These are phyloP conservation scores for Leptobrachium ailaonicum DNA, from an alignment of 2,113 vertebrate genomes.

Conservation along the genomic window DNA sequence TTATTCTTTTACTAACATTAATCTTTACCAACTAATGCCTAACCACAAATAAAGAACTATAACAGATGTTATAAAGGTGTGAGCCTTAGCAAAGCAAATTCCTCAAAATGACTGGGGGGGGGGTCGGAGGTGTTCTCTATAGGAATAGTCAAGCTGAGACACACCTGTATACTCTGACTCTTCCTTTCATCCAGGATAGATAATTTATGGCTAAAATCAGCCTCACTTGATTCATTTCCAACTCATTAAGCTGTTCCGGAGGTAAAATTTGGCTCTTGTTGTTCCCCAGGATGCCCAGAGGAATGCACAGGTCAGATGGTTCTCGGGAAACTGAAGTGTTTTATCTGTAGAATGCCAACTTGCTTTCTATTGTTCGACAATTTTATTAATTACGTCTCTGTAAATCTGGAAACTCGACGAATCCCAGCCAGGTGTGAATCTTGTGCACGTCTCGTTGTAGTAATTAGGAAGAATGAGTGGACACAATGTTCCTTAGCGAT, in stretches of 20 bases:
- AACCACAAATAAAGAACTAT: background rate
- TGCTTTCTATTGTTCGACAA: constrained; percentile 43
- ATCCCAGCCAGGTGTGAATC: constrained; percentile 44
- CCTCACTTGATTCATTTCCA: constrained; percentile 20
- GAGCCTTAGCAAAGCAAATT: constrained; percentile 5
- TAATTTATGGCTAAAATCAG: constrained; percentile 9
- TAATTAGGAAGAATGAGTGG: constrained; percentile 45
- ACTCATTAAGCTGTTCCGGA: constrained; percentile 41
- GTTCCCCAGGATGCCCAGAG: constrained; percentile 17
- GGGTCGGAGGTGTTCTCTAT: background rate
- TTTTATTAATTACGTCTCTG: constrained; percentile 42
- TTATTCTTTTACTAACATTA: no score
- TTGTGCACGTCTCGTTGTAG: constrained; percentile 8
- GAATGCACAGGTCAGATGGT: constrained; percentile 41
- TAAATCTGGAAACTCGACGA: constrained; percentile 32
- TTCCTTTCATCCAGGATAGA: background rate
- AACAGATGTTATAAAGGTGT: background rate
- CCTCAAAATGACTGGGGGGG: background rate
- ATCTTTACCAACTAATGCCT: no score
- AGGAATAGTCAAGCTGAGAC: background rate
- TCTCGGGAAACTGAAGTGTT: constrained; percentile 4
- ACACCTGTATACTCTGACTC: background rate
- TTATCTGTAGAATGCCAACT: constrained; percentile 28
- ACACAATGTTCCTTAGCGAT: constrained; percentile 12
- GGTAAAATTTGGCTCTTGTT: constrained; percentile 1